Base-by-base conservation (phyloP, 2,888 invertebrate genomes). In the Hetaerina titia region DNA sequence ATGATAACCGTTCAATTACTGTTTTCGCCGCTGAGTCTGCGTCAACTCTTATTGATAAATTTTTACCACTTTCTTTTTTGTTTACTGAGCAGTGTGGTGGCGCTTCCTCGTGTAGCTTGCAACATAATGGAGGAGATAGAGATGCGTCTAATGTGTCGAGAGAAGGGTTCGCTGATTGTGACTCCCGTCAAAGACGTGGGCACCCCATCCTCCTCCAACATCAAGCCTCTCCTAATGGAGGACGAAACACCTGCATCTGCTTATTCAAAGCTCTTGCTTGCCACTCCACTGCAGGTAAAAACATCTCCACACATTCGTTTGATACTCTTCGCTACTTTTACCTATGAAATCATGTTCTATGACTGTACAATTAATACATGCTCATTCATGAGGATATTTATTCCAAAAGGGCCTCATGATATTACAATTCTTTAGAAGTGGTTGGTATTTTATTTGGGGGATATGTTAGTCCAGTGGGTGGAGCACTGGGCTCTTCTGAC, bases 61-160 rank as follows among this genome's bases (percentile, higher is more conserved):
- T 45, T 4, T 45, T 63, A 19, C 63, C 63, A 63, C 15, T 89
- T n/a, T 95, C 95, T 95, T 95, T 94, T 25, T 89, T 19, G 64
- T 89, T 58, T 87, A 94, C 81, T 96, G 97, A 8, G 60, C 96
- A 98, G 98, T 97, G 98, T 98, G 69, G 97, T 97, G 19, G 97
- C 97, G 95, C 96, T 97, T 94, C 97, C 97, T 69, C 97, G 97
- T 95, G 96, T 96, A 94, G 96, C 97, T 9, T 97, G 97, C 95
- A 97, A 97, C 95, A 97, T 98, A 89, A 98, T 98, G n/a, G 98
- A 98, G 95, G 97, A 97, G 56, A 98, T 99, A 56, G 98, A 97
- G 95, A 98, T 99, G 97, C 98, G 98, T 95, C 97, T 99, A 96
- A 99, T 99, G 98, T 98, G 98, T 95, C 98, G 99, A n/a, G 97